Percentiles rank a stretch among this genome's conserved stretches.
Conservation (phyloP, 2,888 invertebrate genomes). For the Pegoplata infirma region DNA sequence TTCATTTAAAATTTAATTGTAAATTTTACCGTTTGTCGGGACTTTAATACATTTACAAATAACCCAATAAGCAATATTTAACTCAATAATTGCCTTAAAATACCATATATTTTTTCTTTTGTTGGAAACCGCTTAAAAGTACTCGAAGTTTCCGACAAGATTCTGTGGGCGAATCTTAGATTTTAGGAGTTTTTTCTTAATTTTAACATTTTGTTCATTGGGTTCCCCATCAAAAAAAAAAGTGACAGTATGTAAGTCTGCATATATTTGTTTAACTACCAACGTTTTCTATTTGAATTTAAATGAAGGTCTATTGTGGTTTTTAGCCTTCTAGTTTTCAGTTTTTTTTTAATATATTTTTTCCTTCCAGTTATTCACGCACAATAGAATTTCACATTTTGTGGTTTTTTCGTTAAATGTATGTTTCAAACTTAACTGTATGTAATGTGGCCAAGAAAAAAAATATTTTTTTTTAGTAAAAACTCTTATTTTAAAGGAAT, state of each 20-base stretch:
- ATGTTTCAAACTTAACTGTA: slow-evolving; percentile 18
- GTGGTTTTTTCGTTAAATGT: slow-evolving; percentile 23
- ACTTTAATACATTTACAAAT: no score
- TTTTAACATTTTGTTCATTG: background rate
- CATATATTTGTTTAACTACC: background rate
- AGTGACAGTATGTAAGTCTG: background rate
- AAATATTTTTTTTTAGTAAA: background rate
- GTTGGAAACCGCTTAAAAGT: no score
- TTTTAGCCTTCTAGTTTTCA: slow-evolving; percentile 12
- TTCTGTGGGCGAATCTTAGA: no score
- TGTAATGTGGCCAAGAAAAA: slow-evolving; percentile 7
- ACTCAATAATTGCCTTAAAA: no score
- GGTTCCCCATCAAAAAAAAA: background rate
- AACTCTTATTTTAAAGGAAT: background rate
- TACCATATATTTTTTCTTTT: no score
- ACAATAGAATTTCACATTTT: slow-evolving; percentile 59
- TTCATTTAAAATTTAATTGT: slow-evolving; percentile 32
- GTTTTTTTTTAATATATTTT: background rate
- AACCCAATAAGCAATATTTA: background rate
- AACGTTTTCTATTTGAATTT: slow-evolving; percentile 46
- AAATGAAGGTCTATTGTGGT: slow-evolving; percentile 54
- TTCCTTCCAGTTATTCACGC: slow-evolving; percentile 48
- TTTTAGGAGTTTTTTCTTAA: no score
- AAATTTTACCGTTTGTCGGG: slow-evolving; percentile 29
- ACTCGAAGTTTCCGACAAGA: no score